Evolutionary conservation across 2,888 invertebrate species (phyloP).

Genomic region (Diplazon laetatorius): DNA sequence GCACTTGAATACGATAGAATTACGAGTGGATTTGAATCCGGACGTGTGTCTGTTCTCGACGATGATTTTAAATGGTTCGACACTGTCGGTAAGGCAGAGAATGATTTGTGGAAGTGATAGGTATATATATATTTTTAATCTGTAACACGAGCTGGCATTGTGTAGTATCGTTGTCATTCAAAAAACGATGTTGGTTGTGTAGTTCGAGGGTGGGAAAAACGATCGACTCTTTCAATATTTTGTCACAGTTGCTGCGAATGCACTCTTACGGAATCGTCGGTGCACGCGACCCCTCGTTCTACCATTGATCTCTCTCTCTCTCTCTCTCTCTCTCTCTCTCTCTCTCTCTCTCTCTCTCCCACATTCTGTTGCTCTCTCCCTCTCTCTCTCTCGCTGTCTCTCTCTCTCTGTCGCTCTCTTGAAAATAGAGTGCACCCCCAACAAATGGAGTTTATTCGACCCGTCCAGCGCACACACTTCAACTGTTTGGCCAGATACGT

Average conservation of each 20-base stretch:
- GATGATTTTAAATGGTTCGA: not conserved
- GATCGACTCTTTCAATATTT: constrained; percentile 55
- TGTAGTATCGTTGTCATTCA: not conserved
- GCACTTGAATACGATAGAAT: constrained; percentile 3
- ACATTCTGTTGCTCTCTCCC: no score
- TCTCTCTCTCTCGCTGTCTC: not conserved
- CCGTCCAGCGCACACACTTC: constrained; percentile 21
- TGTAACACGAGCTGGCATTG: not conserved
- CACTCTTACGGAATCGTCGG: not conserved
- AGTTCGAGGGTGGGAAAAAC: constrained; percentile 39
- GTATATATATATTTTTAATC: no score
- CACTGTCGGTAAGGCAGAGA: not conserved
- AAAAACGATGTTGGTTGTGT: constrained; percentile 9
- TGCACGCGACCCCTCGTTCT: not conserved
- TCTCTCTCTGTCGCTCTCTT: not conserved
- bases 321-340: no score
- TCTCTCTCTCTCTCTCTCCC: no score
- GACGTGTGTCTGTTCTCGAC: constrained; percentile 4
- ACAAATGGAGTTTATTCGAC: constrained; percentile 27
- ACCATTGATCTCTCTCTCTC: not conserved
- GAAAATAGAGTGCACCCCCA: constrained; percentile 23
- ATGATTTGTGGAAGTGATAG: not conserved
- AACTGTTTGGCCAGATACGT: constrained; percentile 15
- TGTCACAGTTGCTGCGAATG: constrained; percentile 15
- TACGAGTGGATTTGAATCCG: constrained; percentile 11